These are phyloP conservation scores for Chinchilla lanigera DNA, from an alignment of 2,113 vertebrate genomes.

Conservation along the genomic window DNA sequence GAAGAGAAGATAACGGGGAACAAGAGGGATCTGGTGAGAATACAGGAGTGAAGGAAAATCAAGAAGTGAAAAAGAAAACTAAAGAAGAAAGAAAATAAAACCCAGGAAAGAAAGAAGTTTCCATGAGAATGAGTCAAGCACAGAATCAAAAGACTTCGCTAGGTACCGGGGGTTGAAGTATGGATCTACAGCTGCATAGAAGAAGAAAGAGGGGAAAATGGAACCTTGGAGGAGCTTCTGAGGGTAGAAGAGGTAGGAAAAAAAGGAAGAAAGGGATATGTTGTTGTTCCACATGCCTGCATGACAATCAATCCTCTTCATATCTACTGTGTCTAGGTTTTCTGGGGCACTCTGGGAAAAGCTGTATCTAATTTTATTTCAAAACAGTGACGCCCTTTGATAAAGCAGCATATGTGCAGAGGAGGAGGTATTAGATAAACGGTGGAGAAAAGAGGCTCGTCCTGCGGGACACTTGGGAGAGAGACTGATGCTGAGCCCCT, in stretches of 20 bases:
- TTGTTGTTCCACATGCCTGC: background rate
- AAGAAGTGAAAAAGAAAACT: background rate
- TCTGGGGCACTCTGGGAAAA: background rate
- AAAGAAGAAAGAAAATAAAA: background rate
- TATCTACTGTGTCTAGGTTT: background rate
- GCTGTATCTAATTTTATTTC: background rate
- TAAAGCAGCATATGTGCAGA: background rate
- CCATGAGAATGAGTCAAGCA: background rate
- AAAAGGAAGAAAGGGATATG: background rate
- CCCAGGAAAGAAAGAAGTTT: background rate
- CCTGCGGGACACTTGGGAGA: background rate
- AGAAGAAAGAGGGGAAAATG: background rate
- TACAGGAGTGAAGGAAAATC: background rate
- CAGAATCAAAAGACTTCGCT: background rate
- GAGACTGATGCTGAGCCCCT: background rate
- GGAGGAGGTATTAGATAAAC: background rate
- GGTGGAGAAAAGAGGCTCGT: background rate
- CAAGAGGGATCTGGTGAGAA: background rate
- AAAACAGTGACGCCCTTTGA: background rate
- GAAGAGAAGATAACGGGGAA: background rate
- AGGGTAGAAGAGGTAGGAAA: background rate
- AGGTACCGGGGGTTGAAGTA: background rate
- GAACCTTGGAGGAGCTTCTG: background rate
- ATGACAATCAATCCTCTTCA: background rate
- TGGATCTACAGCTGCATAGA: background rate